Base-by-base conservation (phyloP, 2,888 invertebrate species). In the Drosophila hamatofila region DNA sequence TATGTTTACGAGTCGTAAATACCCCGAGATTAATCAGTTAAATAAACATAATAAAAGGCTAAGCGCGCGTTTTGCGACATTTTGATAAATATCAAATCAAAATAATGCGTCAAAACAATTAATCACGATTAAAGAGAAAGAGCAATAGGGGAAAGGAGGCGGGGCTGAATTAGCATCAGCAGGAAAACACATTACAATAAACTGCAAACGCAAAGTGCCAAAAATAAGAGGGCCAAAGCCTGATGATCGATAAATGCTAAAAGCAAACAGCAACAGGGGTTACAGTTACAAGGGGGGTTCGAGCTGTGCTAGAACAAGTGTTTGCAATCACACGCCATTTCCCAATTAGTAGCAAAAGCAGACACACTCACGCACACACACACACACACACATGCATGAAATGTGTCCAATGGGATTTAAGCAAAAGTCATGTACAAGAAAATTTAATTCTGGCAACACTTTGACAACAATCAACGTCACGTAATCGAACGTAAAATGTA, bases 71-170 rank as follows among this genome's bases (percentile, higher is more conserved):
- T 83, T 83, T 82, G 85, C 86, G 90, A 90, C 90, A 90, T 73
- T 90, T 90, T 90, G 83, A 88, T 85, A 81, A 85, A 90, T 85
- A 81, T 78, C 81, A 81, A 88, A 89, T 87, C 83, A 87, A 87
- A 90, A 90, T 89, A 87, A 89, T 82, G 89, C 89, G 86, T 81
- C 71, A 81, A 80, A 83, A 74, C 76, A 89, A 87, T 89, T 89
- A 88, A 87, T 87, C 87, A 87, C 89, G 88, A 87, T 87, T 87
- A 89, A 82, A 58, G 54, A 56, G 46, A 63, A 49, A 41, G 67
- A 27, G 48, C 23, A 2, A 21, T 12, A 21, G 39, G 67, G 7
- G 46, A 25, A 8, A 16, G n/a, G 21, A 37, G 33, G 35, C 35
- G 33, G 12, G 37, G 8, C 39, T 35, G 33, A 48, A 39, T 68